These are phyloP conservation scores for Lophotriccus pileatus DNA, from an alignment of 2,797 vertebrate genomes.

Conservation along the genomic window DNA sequence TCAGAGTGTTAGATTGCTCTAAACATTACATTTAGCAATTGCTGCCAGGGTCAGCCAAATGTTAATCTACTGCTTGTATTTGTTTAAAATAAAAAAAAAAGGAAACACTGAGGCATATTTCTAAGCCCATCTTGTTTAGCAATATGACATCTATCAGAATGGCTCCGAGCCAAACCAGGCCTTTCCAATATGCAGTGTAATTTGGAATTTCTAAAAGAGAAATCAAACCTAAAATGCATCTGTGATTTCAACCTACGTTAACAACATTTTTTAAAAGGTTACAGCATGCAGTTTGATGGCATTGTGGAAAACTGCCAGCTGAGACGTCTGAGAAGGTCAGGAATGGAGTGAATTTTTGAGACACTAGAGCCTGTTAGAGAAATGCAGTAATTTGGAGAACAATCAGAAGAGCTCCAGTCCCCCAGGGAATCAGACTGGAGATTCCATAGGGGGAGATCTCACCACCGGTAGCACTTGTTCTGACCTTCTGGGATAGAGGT, in stretches of 20 bases:
- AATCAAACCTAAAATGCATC: conserved; percentile 31
- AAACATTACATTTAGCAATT: conserved; percentile 54
- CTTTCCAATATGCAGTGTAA: neutral
- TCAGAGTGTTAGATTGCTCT: conserved; percentile 14
- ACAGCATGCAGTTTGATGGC: conserved; percentile 29
- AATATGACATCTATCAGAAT: conserved; percentile 53
- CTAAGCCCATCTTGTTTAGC: conserved; percentile 59
- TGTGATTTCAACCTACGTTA: conserved; percentile 54
- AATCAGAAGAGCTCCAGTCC: neutral
- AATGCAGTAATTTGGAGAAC: conserved; percentile 7
- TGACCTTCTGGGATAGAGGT: conserved; percentile 5
- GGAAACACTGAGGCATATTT: conserved; percentile 35
- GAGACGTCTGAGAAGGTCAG: conserved; percentile 51
- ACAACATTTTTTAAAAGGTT: conserved; percentile 61
- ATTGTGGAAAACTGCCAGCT: conserved; percentile 40
- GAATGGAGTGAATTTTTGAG: neutral
- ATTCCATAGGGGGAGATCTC: neutral
- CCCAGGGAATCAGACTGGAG: neutral
- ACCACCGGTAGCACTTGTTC: neutral
- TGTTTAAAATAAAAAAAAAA: conserved; percentile 45
- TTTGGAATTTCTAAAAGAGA: conserved; percentile 34
- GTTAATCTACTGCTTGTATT: conserved; percentile 67
- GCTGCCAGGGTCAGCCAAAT: conserved; percentile 60
- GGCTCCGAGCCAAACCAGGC: conserved; percentile 29
- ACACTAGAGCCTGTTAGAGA: neutral